Base-by-base conservation (phyloP, 2,888 invertebrate genomes). In the Lasius platythorax region DNA sequence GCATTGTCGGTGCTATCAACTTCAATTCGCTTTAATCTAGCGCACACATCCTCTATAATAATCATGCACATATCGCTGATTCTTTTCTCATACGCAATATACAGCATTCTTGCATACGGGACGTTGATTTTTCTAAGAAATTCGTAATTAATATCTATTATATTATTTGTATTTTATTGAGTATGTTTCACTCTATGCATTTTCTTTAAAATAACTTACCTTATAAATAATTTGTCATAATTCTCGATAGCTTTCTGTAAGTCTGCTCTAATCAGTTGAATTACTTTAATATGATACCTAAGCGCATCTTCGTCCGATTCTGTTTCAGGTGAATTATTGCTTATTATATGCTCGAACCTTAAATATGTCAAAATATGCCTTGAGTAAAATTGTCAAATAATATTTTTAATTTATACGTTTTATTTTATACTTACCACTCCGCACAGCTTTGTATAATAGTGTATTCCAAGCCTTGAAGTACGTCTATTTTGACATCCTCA, bases 161-260 rank as follows among this genome's bases (percentile, higher is more conserved):
- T 67, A 66, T 15, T n/a, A 11, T 50, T 28, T 30, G 64, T 58
- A 11, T 82, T 76, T 15, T 63, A 83, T 56, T 50, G 1, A 63
- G 40, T 40, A 58, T 5, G 40, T 33, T 43, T 46, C 37, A 40
- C 6, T 63, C 43, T 46, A 6, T 6, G 33, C 3, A 3, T 50
- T 6, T 40, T 46, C 33, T 74, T n/a, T 74, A 23, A 28, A 15
- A 37, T 33, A 12, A 53, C 97, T 96, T 95, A 98, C 98, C 98
- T 97, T 94, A 98, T 97, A 95, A 99, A 99, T 68, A 97, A 95
- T 94, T 97, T 97, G 92, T 98, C 98, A 91, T 98, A 97, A 93
- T 97, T 97, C 93, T 98, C 98, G 86, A 97, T 96, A 6, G 98
- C 97, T 90, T 97, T 96, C 93, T 98, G 97, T 72, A 98, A 95